phyloP scores from a whole-genome alignment of 2,113 vertebrate genomes.

The Beaufortia kweichowensis region DNA sequence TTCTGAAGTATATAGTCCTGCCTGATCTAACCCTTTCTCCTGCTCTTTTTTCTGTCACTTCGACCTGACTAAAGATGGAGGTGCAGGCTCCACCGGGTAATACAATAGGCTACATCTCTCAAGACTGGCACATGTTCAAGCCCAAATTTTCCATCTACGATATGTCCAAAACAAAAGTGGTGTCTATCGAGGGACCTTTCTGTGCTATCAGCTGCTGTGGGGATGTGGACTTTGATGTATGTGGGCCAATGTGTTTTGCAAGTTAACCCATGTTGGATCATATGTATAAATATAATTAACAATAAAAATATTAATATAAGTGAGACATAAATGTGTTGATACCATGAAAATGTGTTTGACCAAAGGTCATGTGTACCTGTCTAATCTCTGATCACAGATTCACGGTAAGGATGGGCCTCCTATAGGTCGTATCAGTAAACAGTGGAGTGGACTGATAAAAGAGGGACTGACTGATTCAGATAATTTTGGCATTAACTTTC shows the following conservation, averaged over 20 bases:
- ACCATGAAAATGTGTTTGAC: background rate
- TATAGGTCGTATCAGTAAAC: constrained; percentile 74
- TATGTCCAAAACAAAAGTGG: constrained; percentile 62
- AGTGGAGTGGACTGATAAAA: constrained; percentile 72
- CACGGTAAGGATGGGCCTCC: constrained; percentile 63
- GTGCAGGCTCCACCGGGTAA: constrained; percentile 72
- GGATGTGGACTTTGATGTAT: constrained; percentile 77
- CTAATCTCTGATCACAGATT: constrained; percentile 62
- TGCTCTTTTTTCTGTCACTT: background rate
- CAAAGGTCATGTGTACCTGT: background rate
- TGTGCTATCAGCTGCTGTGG: constrained; percentile 70
- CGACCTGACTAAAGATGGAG: constrained; percentile 66
- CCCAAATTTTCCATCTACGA: constrained; percentile 75
- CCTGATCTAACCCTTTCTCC: background rate
- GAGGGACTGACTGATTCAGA: constrained; percentile 73
- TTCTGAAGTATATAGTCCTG: background rate
- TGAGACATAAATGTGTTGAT: no score
- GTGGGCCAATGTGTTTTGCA: constrained; percentile 1
- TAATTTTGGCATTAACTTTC: constrained; percentile 77
- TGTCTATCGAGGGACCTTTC: constrained; percentile 72
- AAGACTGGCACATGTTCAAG: constrained; percentile 75
- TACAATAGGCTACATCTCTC: constrained; percentile 72
- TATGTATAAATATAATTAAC: no score
- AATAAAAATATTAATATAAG: background rate
- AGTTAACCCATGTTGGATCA: no score